Conservation (phyloP, 2,113 vertebrate genomes). For the Nicator chloris region DNA sequence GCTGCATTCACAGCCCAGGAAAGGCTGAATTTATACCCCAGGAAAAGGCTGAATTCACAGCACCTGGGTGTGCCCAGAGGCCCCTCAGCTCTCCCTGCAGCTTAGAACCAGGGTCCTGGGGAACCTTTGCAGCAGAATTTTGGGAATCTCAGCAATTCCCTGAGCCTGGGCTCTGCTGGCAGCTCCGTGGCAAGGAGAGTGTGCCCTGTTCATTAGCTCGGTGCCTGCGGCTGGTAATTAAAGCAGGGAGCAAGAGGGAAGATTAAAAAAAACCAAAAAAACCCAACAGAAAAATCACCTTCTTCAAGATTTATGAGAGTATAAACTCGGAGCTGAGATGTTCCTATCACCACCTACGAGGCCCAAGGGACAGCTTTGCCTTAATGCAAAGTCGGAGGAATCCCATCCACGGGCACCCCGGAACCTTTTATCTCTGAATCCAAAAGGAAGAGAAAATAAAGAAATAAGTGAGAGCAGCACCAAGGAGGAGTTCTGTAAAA, state of each 20-base stretch:
- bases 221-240: neutral
- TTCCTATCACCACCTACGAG: conserved; percentile 12
- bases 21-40: neutral
- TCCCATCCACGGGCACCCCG: neutral
- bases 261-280: neutral
- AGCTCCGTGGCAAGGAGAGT: neutral
- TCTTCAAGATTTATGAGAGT: conserved; percentile 21
- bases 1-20: neutral
- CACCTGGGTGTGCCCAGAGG: neutral
- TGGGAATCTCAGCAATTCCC: neutral
- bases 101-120: neutral
- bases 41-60: neutral
- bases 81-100: neutral
- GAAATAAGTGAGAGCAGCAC: neutral
- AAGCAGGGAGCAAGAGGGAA: neutral
- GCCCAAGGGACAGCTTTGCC: conserved; percentile 28
- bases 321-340: neutral
- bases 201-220: neutral
- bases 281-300: neutral
- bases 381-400: neutral
- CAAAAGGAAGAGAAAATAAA: neutral
- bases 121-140: neutral
- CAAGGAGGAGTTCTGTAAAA: neutral
- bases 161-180: neutral
- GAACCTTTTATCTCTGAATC: neutral